Evolutionary conservation across 2,113 vertebrate species (phyloP).

Genomic region (Misgurnus mizolepis): DNA sequence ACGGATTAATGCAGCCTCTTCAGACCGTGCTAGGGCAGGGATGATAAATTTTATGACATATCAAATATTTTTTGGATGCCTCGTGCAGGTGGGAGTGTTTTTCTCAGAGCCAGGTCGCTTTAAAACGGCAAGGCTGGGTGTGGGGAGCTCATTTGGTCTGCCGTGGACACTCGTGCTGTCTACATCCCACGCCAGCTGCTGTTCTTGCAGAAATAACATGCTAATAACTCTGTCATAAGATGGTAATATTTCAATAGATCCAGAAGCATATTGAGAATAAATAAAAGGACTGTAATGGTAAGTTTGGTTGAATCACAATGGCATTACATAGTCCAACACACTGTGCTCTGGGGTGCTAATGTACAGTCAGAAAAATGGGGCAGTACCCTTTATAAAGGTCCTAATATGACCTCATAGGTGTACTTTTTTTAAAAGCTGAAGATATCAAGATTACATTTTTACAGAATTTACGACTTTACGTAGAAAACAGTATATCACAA

Average conservation of each 20-base stretch:
- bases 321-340: too few species aligned
- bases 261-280: too few species aligned
- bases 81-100: slow-evolving; percentile 31
- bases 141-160: not conserved
- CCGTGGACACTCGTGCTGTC: not conserved
- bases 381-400: too few species aligned
- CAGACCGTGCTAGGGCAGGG: slow-evolving; percentile 35
- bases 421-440: too few species aligned
- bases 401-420: too few species aligned
- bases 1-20: slow-evolving; percentile 54
- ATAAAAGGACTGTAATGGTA: too few species aligned
- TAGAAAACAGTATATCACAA: too few species aligned
- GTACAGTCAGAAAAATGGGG: too few species aligned
- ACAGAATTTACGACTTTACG: too few species aligned
- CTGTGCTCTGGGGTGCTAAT: too few species aligned
- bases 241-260: not conserved
- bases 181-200: not conserved
- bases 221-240: slow-evolving; percentile 3
- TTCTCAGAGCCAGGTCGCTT: slow-evolving; percentile 12
- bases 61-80: slow-evolving; percentile 41
- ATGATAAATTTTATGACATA: slow-evolving; percentile 44
- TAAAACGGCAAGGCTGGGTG: not conserved
- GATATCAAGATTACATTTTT: too few species aligned
- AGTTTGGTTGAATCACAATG: too few species aligned
- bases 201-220: slow-evolving; percentile 3